Conservation (phyloP, 1,140 invertebrate species). For the Habropoda laboriosa region DNA sequence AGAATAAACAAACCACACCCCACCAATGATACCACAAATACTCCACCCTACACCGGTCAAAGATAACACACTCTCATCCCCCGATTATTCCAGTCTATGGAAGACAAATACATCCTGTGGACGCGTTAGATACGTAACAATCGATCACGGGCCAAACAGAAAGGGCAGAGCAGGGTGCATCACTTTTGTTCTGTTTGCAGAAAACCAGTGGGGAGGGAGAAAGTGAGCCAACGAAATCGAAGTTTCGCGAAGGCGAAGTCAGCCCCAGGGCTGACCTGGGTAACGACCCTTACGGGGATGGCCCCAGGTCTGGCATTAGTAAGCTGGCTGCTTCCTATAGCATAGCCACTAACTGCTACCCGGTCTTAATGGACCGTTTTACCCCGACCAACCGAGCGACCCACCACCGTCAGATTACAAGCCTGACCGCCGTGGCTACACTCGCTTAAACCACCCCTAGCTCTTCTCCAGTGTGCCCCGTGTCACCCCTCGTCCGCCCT, state of each 20-base stretch:
- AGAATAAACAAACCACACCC: background rate
- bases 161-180: constrained; percentile 18
- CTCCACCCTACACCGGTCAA: background rate
- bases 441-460: constrained; percentile 52
- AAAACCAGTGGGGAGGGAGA: constrained; percentile 10
- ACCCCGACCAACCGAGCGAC: constrained; percentile 62
- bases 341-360: constrained; percentile 64
- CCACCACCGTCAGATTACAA: constrained; percentile 67
- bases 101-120: constrained; percentile 6
- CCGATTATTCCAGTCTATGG: background rate
- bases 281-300: constrained; percentile 49
- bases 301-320: constrained; percentile 54
- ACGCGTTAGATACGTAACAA: constrained; percentile 12
- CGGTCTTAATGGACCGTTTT: constrained; percentile 70
- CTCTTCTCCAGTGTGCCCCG: background rate
- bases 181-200: constrained; percentile 22
- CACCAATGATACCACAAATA: no score
- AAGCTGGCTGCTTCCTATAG: constrained; percentile 62
- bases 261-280: constrained; percentile 13
- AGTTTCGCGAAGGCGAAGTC: constrained; percentile 33
- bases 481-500: background rate
- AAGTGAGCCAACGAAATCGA: constrained; percentile 8
- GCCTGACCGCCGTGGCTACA: constrained; percentile 62
- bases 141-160: constrained; percentile 13
- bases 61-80: background rate